Base-by-base conservation (phyloP, 2,888 invertebrate genomes). In the Hemithea aestivaria region DNA sequence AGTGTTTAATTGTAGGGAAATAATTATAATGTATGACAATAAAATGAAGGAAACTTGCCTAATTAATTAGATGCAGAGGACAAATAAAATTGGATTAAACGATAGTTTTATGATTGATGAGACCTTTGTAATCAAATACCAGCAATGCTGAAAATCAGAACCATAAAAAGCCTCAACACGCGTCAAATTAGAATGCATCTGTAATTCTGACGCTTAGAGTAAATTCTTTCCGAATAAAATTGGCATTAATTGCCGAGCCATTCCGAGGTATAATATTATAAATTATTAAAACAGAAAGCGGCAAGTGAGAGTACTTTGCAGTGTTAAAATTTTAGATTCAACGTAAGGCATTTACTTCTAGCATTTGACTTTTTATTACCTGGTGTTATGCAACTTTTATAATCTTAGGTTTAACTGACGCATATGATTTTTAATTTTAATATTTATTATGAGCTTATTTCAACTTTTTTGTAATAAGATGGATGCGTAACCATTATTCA, bases 281-380 rank as follows among this genome's bases (percentile, higher is more conserved):
- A 51, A 48, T 50, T 26, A 42, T 66, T 67, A 73, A 73, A 65
- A 68, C 77, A 78, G 80, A 80, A 79, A 81, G 81, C 70, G 75
- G 74, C 50, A 71, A 78, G 70, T 66, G 70, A 68, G 65, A 63
- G 66, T 62, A 61, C 55, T 62, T 58, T 49, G 50, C 35, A 35
- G 37, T 48, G 44, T 49, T 53, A 42, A 45, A 40, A 41, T 43
- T 53, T 47, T 45, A 27, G 40, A 47, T 40, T 38, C 45, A 43
- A 40, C 36, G 36, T 41, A 44, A n/a, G 26, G 27, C 22, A 29
- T 33, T 46, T 44, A 39, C 33, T 37, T 37, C 27, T 39, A 43
- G 45, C 42, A 40, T 40, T 46, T 40, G 28, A 40, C 38, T 37
- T 33, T 50, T 53, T 43, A 4, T 51, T 40, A 27, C 41, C 46